Evolutionary conservation across 1,140 invertebrate species (phyloP).

Genomic region (Asobara japonica): DNA sequence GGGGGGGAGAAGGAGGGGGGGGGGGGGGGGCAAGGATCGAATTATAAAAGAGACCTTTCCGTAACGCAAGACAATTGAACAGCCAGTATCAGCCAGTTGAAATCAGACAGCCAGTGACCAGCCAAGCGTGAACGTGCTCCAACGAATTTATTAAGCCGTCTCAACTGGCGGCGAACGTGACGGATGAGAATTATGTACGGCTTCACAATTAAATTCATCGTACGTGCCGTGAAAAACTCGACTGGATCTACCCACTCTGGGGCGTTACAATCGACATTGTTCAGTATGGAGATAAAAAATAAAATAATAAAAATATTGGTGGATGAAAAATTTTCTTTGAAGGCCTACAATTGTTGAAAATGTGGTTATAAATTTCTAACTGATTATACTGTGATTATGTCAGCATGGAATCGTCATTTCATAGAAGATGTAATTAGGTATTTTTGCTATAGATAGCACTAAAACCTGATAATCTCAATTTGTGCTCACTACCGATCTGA

Average conservation of each 20-base stretch:
- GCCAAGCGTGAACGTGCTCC: constrained; percentile 8
- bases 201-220: constrained; percentile 37
- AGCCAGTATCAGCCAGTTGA: constrained; percentile 5
- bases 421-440: too few species aligned
- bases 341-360: not conserved
- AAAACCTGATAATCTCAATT: too few species aligned
- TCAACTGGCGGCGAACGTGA: constrained; percentile 32
- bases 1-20: too few species aligned
- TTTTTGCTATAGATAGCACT: too few species aligned
- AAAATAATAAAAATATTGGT: not conserved
- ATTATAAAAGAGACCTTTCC: not conserved
- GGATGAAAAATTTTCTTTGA: not conserved
- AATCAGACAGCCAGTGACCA: not conserved
- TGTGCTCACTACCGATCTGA: too few species aligned
- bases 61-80: not conserved
- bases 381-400: too few species aligned
- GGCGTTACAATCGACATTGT: constrained; percentile 23
- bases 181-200: constrained; percentile 38
- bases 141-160: constrained; percentile 43
- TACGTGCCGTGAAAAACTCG: constrained; percentile 16
- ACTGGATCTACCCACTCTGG: constrained; percentile 10
- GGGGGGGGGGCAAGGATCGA: too few species aligned
- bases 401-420: too few species aligned
- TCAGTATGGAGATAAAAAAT: not conserved
- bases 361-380: not conserved